These are phyloP conservation scores for Rhegmatorhina hoffmannsi DNA, from an alignment of 2,113 vertebrate genomes.

Conservation along the genomic window DNA sequence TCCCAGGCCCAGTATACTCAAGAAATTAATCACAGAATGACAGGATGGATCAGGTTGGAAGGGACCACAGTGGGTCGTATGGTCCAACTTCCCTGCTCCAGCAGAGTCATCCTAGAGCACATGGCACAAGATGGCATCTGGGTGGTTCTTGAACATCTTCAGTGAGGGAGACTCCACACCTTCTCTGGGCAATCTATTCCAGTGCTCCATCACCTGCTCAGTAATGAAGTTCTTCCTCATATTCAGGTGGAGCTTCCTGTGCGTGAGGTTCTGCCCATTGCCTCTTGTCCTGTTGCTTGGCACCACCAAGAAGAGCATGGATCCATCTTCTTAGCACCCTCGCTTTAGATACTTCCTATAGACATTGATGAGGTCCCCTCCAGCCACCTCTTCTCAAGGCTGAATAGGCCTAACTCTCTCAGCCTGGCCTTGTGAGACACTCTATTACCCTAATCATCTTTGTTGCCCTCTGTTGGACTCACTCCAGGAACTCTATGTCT, in stretches of 20 bases:
- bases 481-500: neutral
- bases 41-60: neutral
- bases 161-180: neutral
- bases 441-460: neutral
- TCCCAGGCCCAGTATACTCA: fast-evolving
- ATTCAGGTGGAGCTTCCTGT: neutral
- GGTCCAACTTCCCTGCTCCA: neutral
- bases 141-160: neutral
- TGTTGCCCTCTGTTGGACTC: neutral
- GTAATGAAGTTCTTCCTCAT: neutral
- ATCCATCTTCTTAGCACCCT: neutral
- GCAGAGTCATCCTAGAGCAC: neutral
- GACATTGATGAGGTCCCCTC: neutral
- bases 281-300: neutral
- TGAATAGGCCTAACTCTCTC: neutral
- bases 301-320: neutral
- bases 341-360: neutral
- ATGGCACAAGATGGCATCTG: neutral
- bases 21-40: neutral
- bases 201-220: neutral
- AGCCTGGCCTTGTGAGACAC: neutral
- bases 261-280: neutral
- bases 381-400: fast-evolving
- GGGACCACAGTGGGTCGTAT: neutral
- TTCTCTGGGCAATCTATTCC: neutral